Evolutionary conservation across 2,113 vertebrate species (phyloP), one percentile per base, ranked within the genome.

Genomic region (Sphyrna mokarran): DNA sequence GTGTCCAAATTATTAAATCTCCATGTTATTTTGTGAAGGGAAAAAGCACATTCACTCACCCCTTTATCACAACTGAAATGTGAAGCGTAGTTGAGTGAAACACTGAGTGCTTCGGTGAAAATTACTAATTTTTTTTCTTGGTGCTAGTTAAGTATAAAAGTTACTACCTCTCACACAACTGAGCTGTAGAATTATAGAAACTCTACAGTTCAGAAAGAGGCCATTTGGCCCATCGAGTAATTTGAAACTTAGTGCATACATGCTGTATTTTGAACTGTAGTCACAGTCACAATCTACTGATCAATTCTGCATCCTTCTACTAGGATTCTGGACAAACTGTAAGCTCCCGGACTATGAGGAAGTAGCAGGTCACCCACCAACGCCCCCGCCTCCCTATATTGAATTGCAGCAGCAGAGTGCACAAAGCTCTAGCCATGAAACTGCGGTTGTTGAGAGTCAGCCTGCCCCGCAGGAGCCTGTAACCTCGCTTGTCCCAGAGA

Each of bases 311-410:
- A 18, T 91, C 37, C 96, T 54, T 85, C 72, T 96, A 96, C 43
- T 95, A 98, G 98, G 98, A 95, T 97, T 98, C 96, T 98, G 98
- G 98, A 97, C 97, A 1, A 98, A 98, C 96, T 98, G 98, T 96
- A 98, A 98, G 96, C 98, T 98, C 95, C 98, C 98, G 1, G 98
- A 98, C 96, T 98, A 98, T 43, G 98, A 98, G 89, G 98, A 98
- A 96, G 98, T 98, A 2, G 97, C 98, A 1, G 98, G 97, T 37
- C 98, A 98, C 95, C 98, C 98, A 0, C 98, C 98, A 0, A 98
- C 98, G 0, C 98, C 98, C 0, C 98, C 98, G 29, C 98, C 98
- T 3, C 98, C 98, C 40, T 98, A 98, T 95, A 98, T 98, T 26
- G 98, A 98, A 96, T 20, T 72, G 70, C 94, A 95, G 69, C 94